These are phyloP conservation scores for Pachycephala philippinensis DNA, from an alignment of 2,113 vertebrate genomes.

Conservation along the genomic window DNA sequence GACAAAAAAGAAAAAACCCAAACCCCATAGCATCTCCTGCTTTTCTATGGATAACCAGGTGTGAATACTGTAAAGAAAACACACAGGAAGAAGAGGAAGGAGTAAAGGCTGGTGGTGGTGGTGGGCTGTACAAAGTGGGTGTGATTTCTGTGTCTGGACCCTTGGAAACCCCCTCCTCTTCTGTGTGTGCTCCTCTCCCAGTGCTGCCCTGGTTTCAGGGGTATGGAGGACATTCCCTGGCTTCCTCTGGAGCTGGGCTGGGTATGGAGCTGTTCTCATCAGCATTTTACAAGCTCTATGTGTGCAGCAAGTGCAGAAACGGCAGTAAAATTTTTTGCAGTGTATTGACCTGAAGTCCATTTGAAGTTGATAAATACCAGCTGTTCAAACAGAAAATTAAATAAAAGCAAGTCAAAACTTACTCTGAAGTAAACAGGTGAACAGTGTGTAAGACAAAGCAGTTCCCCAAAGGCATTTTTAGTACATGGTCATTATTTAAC, in stretches of 20 bases:
- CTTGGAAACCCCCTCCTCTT: accelerated
- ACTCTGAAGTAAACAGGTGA: constrained; percentile 67
- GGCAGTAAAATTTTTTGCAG: not conserved
- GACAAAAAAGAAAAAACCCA: too few species aligned
- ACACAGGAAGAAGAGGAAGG: accelerated
- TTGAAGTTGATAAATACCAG: constrained; percentile 66
- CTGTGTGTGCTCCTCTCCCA: not conserved
- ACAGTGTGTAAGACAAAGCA: constrained; percentile 63
- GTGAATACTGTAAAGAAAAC: not conserved
- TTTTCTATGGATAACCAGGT: not conserved
- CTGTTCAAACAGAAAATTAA: constrained; percentile 60
- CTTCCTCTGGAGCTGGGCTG: not conserved
- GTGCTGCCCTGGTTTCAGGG: not conserved
- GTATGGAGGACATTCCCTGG: not conserved
- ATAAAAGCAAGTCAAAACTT: constrained; percentile 65
- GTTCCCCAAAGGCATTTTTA: constrained; percentile 67
- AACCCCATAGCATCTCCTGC: not conserved
- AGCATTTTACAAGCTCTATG: not conserved
- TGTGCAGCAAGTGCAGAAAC: constrained; percentile 16
- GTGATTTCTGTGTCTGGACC: not conserved
- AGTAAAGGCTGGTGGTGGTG: accelerated
- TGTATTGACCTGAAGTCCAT: constrained; percentile 26
- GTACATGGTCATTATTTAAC: constrained; percentile 72
- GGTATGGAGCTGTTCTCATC: not conserved
- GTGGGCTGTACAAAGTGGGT: not conserved